phyloP scores from a whole-genome alignment of 2,797 vertebrate species.

The Schizopygopsis pylzovi region DNA sequence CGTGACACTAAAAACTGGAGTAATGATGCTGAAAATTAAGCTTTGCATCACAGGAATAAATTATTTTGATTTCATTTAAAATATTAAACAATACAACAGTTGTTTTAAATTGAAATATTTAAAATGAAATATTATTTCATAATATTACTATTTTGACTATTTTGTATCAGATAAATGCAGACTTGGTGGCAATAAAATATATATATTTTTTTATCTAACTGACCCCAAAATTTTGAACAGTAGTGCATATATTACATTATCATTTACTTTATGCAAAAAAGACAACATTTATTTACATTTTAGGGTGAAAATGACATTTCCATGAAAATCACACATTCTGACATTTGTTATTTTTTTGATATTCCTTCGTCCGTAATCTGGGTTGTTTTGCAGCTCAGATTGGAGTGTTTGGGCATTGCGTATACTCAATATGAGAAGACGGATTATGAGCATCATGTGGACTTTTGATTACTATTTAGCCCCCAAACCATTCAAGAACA shows the following conservation, averaged over 20 bases:
- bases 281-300: too few relatives aligned
- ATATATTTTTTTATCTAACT: too few relatives aligned
- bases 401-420: neutral
- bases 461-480: conserved; percentile 50
- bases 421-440: neutral
- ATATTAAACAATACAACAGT: neutral
- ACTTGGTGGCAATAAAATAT: too few relatives aligned
- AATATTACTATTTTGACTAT: neutral
- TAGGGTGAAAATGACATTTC: neutral
- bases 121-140: neutral
- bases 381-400: neutral
- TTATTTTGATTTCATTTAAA: too few relatives aligned
- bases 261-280: neutral
- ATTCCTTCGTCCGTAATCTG: neutral
- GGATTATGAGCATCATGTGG: conserved; percentile 14
- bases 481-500: conserved; percentile 37
- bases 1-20: neutral
- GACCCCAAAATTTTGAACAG: too few relatives aligned
- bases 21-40: neutral
- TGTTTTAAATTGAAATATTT: neutral
- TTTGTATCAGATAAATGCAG: neutral
- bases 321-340: neutral
- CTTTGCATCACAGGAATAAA: too few relatives aligned
- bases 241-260: neutral
- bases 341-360: neutral